Base-by-base conservation (phyloP, 2,113 vertebrate species). In the Phylloscopus trochiloides region DNA sequence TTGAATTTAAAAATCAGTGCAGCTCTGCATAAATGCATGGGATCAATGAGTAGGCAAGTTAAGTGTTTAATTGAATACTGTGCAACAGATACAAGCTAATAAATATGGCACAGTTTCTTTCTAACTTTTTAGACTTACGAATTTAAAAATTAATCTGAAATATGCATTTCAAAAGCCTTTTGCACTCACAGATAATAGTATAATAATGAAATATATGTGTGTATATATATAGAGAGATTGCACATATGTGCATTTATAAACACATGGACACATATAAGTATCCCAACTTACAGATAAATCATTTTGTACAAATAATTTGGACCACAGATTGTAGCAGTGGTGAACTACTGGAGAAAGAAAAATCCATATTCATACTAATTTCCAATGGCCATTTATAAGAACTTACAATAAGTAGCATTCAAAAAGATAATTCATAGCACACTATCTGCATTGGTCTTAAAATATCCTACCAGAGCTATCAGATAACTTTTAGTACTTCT, bases 1-100 rank as follows among this genome's bases (percentile, higher is more conserved):
- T 36, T 0, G 3, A 83, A 78, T 74, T 67, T 81, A 55, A 84
- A 94, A 96, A 67, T 71, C 68, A 91, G 48, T 31, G 21, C 31
- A 89, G 36, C 50, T 75, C 70, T 86, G 59, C 83, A 87, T 89
- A 92, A 91, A 96, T 92, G 84, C 40, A 80, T 34, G 20, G 48
- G 31, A 87, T 88, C 65, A 81, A 65, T 57, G 48, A 91, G 57
- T 67, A 86, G 43, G 76, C 68, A 95, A 92, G 58, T 63, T 78
- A 88, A 92, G 50, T 43, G 32, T 77, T 92, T 80, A 95, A 89
- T 1, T 84, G 79, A 91, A 77, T 45, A 63, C 25, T 38, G 38
- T 68, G 29, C 65, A 91, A 51, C 14, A 55, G n/a, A 38, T 59
- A 40, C 14, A 84, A 77, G 12, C 21, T 95, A 77, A 77, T 3